Evolutionary conservation across 2,113 vertebrate genomes (phyloP).

Genomic region (Cynoglossus semilaevis): DNA sequence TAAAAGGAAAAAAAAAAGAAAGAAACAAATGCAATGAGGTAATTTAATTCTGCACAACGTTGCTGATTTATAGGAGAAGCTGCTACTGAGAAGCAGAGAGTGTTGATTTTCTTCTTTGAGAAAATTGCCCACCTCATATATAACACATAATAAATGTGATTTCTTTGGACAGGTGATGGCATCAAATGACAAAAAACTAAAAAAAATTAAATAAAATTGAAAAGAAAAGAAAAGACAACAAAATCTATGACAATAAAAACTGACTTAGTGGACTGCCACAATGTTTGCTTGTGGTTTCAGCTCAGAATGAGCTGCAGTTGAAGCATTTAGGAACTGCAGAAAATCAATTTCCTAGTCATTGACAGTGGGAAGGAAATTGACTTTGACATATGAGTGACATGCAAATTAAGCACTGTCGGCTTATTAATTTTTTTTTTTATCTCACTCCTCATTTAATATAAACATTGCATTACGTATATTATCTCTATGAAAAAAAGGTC

Average conservation of each 20-base stretch:
- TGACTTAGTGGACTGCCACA: constrained; percentile 41
- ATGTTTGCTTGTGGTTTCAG: constrained; percentile 62
- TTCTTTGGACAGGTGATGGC: constrained; percentile 28
- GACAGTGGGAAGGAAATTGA: constrained; percentile 43
- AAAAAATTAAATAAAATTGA: too few species aligned
- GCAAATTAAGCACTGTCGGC: constrained; percentile 35
- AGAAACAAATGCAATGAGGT: neutral
- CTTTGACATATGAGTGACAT: constrained; percentile 54
- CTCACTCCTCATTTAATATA: constrained; percentile 42
- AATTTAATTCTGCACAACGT: neutral
- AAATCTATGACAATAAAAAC: constrained; percentile 44
- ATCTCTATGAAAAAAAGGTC: neutral
- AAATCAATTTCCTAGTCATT: constrained; percentile 54
- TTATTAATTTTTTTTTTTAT: constrained; percentile 51
- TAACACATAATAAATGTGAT: constrained; percentile 15
- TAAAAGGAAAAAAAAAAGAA: constrained; percentile 2
- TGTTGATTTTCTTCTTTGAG: constrained; percentile 12
- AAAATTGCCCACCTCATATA: constrained; percentile 8
- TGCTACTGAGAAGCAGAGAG: constrained; percentile 10
- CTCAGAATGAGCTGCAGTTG: constrained; percentile 56
- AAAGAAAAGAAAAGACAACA: constrained; percentile 20
- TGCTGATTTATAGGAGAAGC: neutral
- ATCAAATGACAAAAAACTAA: constrained; percentile 37
- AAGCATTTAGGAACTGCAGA: constrained; percentile 41
- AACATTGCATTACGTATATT: constrained; percentile 16